Evolutionary conservation across 2,888 invertebrate species (phyloP), one percentile per base, ranked within the genome.

Genomic region (Euzophera pinguis): DNA sequence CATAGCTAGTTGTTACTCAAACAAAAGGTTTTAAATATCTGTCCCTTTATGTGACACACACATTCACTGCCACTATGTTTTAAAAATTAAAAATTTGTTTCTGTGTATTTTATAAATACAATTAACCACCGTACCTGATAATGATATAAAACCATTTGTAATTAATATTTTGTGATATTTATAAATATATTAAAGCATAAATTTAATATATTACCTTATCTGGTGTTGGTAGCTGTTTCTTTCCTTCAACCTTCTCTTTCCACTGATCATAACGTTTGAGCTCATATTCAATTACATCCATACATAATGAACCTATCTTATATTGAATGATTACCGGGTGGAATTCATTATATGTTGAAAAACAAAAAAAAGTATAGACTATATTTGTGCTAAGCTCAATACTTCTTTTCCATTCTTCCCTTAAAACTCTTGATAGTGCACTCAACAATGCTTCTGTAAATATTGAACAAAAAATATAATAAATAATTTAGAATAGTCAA

Each of bases 341-440:
- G 88, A 99, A 99, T 73, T 97, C 96, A 68, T 96, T 95, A 78
- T 98, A 99, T 38, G 96, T 96, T 9, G 99, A 99, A 78, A 99
- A 98, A 78, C 98, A 99, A 81, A 98, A 98, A 89, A 99, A 99
- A 69, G 97, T 96, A 79, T 98, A 97, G 61, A 98, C 95, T 74
- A 99, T 97, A 84, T 98, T 98, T 65, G 98, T 98, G 66, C 98
- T 97, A 55, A 99, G 88, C 79, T 99, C 98, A 71, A 98, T 95
- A 80, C 97, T 99, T 76, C 97, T 94, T 83, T 97, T 97, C 97
- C 98, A 99, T 87, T 99, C 99, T 90, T 99, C 99, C 62, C 99
- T 93, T 52, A 99, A 90, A 32, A 99, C 98, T 74, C 99, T 92
- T 9, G 98, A 97, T 65, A 99, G 91, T 38, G 99, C 99, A 88